Conservation (phyloP, 2,113 vertebrate genomes). For the Ciconia stormi region DNA sequence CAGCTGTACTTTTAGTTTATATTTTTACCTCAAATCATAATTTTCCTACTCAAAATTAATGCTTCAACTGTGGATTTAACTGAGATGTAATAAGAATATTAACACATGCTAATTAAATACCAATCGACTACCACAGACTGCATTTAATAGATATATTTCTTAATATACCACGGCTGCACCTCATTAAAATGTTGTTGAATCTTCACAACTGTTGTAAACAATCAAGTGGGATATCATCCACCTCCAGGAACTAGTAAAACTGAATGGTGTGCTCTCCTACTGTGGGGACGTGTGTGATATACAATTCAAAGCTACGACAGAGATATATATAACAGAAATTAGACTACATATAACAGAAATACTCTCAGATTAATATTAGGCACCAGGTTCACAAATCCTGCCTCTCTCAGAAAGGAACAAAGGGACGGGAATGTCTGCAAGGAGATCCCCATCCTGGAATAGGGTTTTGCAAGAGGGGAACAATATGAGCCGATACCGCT, state of each 20-base stretch:
- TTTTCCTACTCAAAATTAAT: constrained; percentile 39
- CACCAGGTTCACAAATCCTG: background rate
- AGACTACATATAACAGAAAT: background rate
- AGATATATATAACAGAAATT: background rate
- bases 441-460: background rate
- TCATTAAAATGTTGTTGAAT: constrained; percentile 54
- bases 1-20: background rate
- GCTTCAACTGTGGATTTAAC: background rate
- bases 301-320: background rate
- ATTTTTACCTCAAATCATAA: background rate
- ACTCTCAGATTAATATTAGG: background rate
- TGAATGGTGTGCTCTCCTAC: background rate
- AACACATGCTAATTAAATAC: constrained; percentile 34
- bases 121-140: background rate
- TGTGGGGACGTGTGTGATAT: background rate
- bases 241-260: constrained; percentile 23
- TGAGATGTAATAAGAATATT: constrained; percentile 40
- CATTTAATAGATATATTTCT: constrained; percentile 32
- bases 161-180: background rate
- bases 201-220: constrained; percentile 27
- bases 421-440: background rate
- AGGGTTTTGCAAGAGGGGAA: background rate
- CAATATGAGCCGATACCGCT: background rate
- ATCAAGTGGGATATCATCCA: constrained; percentile 43
- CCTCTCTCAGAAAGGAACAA: background rate